Evolutionary conservation across 2,888 invertebrate genomes (phyloP).

Genomic region (Apamea monoglypha): DNA sequence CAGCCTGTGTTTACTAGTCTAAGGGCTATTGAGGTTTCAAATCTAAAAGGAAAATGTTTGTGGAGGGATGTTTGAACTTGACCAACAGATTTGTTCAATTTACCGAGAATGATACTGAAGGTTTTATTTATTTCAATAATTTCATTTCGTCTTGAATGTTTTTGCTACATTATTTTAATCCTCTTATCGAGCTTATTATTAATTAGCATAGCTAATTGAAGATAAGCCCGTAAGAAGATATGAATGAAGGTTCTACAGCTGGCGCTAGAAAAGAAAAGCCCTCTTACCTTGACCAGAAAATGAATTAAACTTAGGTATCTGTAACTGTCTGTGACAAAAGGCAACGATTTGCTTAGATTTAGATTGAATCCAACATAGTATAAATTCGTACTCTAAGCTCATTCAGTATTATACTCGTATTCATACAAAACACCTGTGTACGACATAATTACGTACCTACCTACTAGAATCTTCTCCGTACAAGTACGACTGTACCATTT

Average conservation of each 20-base stretch:
- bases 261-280: background rate
- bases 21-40: conserved; percentile 3
- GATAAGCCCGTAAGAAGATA: too few relatives aligned
- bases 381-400: background rate
- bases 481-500: conserved; percentile 33
- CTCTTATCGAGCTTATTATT: background rate
- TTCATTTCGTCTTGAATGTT: background rate
- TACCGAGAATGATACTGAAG: background rate
- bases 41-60: conserved; percentile 12
- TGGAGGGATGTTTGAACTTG: conserved; percentile 11
- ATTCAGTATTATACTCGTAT: background rate
- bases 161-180: background rate
- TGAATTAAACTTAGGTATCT: too few relatives aligned
- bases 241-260: background rate
- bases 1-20: conserved; percentile 7
- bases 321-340: background rate
- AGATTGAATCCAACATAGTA: background rate
- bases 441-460: conserved; percentile 1
- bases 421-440: too few relatives aligned
- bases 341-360: background rate
- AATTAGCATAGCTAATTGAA: background rate
- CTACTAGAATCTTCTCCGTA: conserved; percentile 2
- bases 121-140: background rate
- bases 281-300: too few relatives aligned
- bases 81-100: conserved; percentile 19